phyloP scores from a whole-genome alignment of 2,888 invertebrate species.

The Branchinecta sandiegonensis region DNA sequence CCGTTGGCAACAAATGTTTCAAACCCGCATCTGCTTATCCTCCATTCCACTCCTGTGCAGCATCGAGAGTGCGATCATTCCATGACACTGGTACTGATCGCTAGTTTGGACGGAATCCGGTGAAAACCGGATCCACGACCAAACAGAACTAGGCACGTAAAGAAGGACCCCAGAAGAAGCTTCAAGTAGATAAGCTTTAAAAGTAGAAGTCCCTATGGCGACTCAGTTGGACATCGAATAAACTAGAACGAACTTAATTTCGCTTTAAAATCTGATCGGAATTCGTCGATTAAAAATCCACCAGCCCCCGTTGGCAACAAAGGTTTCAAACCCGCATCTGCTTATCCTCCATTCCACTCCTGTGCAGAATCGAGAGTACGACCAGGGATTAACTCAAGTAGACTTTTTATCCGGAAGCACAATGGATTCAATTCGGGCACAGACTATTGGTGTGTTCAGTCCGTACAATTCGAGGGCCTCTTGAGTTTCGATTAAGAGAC shows the following conservation, averaged over 20 bases:
- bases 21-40: not conserved
- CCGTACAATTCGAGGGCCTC: constrained; percentile 6
- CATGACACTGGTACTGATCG: too few relatives aligned
- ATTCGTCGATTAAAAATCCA: too few relatives aligned
- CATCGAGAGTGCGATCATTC: not conserved
- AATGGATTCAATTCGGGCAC: constrained; percentile 10
- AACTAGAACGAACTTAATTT: too few relatives aligned
- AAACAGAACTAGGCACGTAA: too few relatives aligned
- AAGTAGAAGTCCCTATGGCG: too few relatives aligned
- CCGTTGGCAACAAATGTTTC: not conserved
- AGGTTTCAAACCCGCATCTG: not conserved
- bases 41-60: constrained; percentile 5
- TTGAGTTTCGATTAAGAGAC: constrained; percentile 13
- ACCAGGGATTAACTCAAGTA: constrained; percentile 4
- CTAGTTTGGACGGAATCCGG: too few relatives aligned
- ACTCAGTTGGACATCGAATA: too few relatives aligned
- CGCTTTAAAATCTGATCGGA: too few relatives aligned
- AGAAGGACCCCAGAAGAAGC: too few relatives aligned
- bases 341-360: constrained; percentile 2
- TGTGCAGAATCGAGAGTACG: not conserved
- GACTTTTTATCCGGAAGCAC: not conserved
- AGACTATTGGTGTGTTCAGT: constrained; percentile 8
- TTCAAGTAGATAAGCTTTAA: too few relatives aligned
- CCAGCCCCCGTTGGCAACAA: too few relatives aligned
- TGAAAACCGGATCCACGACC: too few relatives aligned